Base-by-base conservation (phyloP, 2,797 vertebrate species). In the Pantherophis vulpinus region DNA sequence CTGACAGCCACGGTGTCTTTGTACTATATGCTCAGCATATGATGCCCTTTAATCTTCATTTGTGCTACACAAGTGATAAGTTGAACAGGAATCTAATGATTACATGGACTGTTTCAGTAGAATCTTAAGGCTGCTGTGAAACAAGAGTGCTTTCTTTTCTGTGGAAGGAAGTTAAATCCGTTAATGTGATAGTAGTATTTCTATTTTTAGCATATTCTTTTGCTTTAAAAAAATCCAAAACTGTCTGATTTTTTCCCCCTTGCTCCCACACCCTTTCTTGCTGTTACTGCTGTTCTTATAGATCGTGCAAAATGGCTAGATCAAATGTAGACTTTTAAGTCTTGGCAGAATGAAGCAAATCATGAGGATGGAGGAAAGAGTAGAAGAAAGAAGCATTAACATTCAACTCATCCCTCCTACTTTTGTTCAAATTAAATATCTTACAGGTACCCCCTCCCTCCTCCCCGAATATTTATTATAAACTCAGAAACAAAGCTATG, bases 141-240 rank as follows among this genome's bases (percentile, higher is more conserved):
- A 93, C 93, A 94, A 97, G 96, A 96, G 95, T 96, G 66, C 93
- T 96, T 97, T 95, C 94, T 60, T 93, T 91, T 91, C 47, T 89
- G 59, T 54, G 37, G 86, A 94, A 92, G 95, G 96, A 96, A 97
- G 95, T 96, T 96, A 96, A 96, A 97, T 95, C 95, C 92, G 96
- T 97, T 97, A 96, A 96, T 97, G 96, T 96, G 96, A 96, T 97
- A 98, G 97, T 98, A 98, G 97, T 98, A 97, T 97, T 97, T 97
- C 98, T 98, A 98, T 98, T 98, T 98, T 98, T 98, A 97, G 97
- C 70, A 61, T 96, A 94, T 97, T 97, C 97, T 97, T 96, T 96
- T 96, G 96, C 93, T 94, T 95, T 94, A 97, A 97, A 95, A 95
- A 97, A 95, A 97, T 94, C 96, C 94, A 96, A 96, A 95, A 96